A percentile compares a stretch with the other conserved stretches of the same genome.
phyloP scores from a whole-genome alignment of 1,140 invertebrate genomes.

The Drosophila ohnishii region DNA sequence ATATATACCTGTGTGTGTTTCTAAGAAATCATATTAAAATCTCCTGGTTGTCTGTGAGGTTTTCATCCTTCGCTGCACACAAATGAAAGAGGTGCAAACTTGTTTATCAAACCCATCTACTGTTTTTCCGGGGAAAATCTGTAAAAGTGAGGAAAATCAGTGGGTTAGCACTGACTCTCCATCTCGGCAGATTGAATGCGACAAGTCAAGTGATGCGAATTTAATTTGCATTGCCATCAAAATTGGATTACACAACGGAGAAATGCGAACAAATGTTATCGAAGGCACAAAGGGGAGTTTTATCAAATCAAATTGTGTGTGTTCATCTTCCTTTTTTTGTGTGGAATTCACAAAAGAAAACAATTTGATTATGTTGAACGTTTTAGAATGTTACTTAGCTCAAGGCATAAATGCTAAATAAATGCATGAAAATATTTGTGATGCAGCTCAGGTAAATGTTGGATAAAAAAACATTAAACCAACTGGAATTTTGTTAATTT shows the following conservation, averaged over 20 bases:
- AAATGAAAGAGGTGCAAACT: conserved; percentile 75
- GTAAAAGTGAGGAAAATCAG: conserved; percentile 1
- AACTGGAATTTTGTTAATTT: neutral
- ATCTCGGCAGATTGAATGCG: conserved; percentile 73
- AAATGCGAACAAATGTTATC: conserved; percentile 33
- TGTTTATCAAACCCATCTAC: conserved; percentile 68
- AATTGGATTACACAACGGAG: conserved; percentile 64
- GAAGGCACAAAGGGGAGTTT: conserved; percentile 31
- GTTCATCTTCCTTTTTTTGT: neutral
- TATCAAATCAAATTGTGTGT: conserved; percentile 44
- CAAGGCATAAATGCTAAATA: conserved; percentile 12
- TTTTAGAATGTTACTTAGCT: neutral
- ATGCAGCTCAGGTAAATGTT: neutral
- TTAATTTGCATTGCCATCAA: conserved; percentile 72
- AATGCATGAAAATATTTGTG: neutral
- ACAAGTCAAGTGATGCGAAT: conserved; percentile 78
- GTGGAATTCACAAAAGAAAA: conserved; percentile 10
- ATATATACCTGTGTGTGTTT: conserved; percentile 3
- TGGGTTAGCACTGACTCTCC: conserved; percentile 22
- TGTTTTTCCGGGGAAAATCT: conserved; percentile 36
- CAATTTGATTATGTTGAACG: conserved; percentile 29
- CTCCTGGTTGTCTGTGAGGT: conserved; percentile 18
- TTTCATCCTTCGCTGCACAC: conserved; percentile 54
- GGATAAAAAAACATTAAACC: too few relatives aligned
- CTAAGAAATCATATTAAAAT: conserved; percentile 47